phyloP scores from a whole-genome alignment of 2,797 vertebrate genomes.

The Carduelis carduelis region DNA sequence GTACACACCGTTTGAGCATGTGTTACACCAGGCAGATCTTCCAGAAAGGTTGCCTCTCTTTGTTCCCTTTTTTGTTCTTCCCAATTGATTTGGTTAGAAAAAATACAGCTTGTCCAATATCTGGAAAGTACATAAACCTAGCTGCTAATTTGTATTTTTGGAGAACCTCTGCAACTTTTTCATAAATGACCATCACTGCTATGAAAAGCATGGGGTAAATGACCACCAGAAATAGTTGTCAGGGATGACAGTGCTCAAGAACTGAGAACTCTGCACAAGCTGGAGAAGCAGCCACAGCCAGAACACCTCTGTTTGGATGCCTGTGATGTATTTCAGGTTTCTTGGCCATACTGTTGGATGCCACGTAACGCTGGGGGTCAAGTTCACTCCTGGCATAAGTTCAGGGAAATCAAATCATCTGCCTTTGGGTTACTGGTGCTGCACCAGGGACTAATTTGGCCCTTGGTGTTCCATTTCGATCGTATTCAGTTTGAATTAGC shows the following conservation, averaged over 20 bases:
- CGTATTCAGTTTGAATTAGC: not conserved
- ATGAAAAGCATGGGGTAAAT: not conserved
- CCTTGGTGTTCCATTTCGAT: not conserved
- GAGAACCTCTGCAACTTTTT: not conserved
- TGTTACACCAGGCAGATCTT: not conserved
- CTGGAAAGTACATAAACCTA: not conserved
- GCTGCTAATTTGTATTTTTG: not conserved
- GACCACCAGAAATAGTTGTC: not conserved
- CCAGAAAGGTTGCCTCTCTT: not conserved
- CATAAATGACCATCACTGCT: not conserved
- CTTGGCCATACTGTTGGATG: not conserved
- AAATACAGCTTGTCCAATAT: not conserved
- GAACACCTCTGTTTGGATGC: not conserved
- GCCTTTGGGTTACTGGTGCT: not conserved
- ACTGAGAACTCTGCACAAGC: not conserved
- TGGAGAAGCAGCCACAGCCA: not conserved
- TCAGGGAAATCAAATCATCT: not conserved
- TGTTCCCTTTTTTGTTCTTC: rapidly evolving
- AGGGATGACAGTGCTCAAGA: not conserved
- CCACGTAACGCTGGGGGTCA: not conserved
- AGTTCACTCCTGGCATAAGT: not conserved
- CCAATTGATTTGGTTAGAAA: not conserved
- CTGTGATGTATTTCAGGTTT: not conserved
- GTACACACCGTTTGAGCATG: not conserved
- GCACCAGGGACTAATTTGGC: not conserved